Evolutionary conservation across 2,113 vertebrate genomes (phyloP).

Genomic region (Channa argus): DNA sequence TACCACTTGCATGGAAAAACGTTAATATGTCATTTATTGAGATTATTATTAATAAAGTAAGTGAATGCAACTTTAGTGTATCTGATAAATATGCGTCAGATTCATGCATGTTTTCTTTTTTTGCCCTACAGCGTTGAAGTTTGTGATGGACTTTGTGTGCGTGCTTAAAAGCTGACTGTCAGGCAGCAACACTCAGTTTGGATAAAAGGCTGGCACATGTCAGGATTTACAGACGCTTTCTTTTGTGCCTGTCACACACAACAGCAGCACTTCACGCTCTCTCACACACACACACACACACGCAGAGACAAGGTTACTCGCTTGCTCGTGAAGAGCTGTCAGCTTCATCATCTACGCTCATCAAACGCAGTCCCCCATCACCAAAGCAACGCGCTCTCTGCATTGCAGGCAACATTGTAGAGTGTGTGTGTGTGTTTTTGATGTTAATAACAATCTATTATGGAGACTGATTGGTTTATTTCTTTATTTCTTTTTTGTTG

Average conservation of each 20-base stretch:
- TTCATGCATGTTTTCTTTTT: too few relatives aligned
- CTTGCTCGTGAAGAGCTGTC: not conserved
- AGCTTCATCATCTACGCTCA: conserved; percentile 23
- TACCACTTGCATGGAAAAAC: too few relatives aligned
- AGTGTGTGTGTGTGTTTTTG: conserved; percentile 7
- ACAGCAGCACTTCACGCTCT: not conserved
- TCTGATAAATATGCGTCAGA: too few relatives aligned
- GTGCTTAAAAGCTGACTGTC: too few relatives aligned
- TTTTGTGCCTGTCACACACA: not conserved
- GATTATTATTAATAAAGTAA: too few relatives aligned
- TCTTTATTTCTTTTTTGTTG: not conserved
- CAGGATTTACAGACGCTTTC: conserved; percentile 2
- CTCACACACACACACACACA: not conserved
- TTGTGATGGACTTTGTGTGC: too few relatives aligned
- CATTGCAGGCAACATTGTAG: not conserved
- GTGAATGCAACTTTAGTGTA: too few relatives aligned
- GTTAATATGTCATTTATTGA: too few relatives aligned
- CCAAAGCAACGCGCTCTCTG: not conserved
- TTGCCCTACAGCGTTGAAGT: too few relatives aligned
- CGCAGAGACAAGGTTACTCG: too few relatives aligned
- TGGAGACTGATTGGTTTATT: not conserved
- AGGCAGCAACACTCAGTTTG: too few relatives aligned
- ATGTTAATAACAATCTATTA: not conserved
- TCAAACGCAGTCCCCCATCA: conserved; percentile 2
- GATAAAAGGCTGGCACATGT: too few relatives aligned